phyloP scores from a whole-genome alignment of 1,140 invertebrate genomes.

The Drosophila nigromelanica region DNA sequence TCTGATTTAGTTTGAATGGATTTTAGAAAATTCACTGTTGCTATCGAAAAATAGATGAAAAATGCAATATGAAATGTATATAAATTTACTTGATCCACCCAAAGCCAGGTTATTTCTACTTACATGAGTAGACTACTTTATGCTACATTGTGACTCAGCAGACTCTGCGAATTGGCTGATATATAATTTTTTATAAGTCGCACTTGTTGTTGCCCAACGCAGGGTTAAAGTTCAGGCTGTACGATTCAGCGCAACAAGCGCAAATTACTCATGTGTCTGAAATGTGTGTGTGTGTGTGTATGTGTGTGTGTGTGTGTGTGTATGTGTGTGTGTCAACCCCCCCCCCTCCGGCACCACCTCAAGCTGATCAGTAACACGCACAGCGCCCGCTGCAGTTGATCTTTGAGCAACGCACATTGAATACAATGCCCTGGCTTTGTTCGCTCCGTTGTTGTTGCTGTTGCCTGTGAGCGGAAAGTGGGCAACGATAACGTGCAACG shows the following conservation, averaged over 20 bases:
- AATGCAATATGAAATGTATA: too few relatives aligned
- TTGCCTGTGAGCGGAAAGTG: slow-evolving; percentile 57
- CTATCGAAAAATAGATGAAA: too few relatives aligned
- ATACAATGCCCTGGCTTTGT: slow-evolving; percentile 67
- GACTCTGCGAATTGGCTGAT: slow-evolving; percentile 4
- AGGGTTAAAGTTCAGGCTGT: slow-evolving; percentile 14
- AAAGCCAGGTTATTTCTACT: neutral
- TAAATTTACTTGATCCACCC: neutral
- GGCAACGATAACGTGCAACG: slow-evolving; percentile 57
- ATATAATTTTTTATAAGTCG: slow-evolving; percentile 2
- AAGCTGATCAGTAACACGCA: slow-evolving; percentile 2
- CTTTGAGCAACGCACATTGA: slow-evolving; percentile 48
- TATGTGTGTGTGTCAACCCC: too few relatives aligned
- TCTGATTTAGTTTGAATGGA: too few relatives aligned
- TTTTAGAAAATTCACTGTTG: too few relatives aligned
- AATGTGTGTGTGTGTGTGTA: too few relatives aligned
- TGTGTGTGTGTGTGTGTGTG: too few relatives aligned
- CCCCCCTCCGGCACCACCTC: neutral
- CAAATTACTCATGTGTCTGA: slow-evolving; percentile 1
- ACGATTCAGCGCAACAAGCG: slow-evolving; percentile 11
- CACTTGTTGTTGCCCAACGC: neutral
- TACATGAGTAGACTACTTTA: too few relatives aligned
- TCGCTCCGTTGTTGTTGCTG: slow-evolving; percentile 13
- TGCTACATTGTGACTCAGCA: neutral
- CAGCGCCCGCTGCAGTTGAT: slow-evolving; percentile 39